Evolutionary conservation across 2,888 invertebrate genomes (phyloP).

Genomic region (Leptarthrus brevirostris): DNA sequence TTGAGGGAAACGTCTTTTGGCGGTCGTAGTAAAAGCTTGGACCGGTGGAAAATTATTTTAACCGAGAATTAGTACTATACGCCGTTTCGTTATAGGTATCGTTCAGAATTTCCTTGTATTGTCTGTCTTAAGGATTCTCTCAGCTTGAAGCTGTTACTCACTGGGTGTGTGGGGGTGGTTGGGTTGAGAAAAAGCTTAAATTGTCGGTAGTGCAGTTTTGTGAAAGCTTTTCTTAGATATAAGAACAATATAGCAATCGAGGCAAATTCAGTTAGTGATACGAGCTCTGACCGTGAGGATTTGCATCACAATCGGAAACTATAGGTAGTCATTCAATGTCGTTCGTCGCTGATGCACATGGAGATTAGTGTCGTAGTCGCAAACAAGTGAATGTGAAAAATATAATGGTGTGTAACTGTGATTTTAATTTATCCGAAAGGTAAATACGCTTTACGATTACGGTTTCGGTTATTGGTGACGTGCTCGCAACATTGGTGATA

Average conservation of each 20-base stretch:
- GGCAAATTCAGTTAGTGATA: constrained; percentile 19
- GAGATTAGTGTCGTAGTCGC: constrained; percentile 1
- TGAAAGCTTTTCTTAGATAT: constrained; percentile 7
- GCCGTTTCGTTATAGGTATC: background rate
- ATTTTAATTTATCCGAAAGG: constrained; percentile 4
- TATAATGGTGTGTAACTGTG: constrained; percentile 8
- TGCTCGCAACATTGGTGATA: background rate
- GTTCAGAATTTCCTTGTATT: background rate
- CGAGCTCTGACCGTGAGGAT: constrained; percentile 7
- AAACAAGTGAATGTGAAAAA: constrained; percentile 8
- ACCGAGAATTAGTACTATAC: constrained; percentile 8
- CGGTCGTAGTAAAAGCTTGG: constrained; percentile 25
- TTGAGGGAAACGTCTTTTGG: constrained; percentile 9
- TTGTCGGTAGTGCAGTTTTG: background rate
- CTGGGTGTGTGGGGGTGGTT: background rate
- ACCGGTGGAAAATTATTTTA: constrained; percentile 22
- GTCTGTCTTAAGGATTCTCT: background rate
- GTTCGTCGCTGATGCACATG: constrained; percentile 13
- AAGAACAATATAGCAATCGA: constrained; percentile 9
- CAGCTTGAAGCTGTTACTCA: background rate
- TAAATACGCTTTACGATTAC: constrained; percentile 1
- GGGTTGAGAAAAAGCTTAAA: constrained; percentile 4
- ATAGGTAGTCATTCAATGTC: constrained; percentile 1
- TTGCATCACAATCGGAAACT: background rate
- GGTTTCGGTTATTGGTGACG: constrained; percentile 18